These are phyloP conservation scores for Coenobita brevimanus DNA, from an alignment of 1,140 invertebrate genomes.

Conservation along the genomic window DNA sequence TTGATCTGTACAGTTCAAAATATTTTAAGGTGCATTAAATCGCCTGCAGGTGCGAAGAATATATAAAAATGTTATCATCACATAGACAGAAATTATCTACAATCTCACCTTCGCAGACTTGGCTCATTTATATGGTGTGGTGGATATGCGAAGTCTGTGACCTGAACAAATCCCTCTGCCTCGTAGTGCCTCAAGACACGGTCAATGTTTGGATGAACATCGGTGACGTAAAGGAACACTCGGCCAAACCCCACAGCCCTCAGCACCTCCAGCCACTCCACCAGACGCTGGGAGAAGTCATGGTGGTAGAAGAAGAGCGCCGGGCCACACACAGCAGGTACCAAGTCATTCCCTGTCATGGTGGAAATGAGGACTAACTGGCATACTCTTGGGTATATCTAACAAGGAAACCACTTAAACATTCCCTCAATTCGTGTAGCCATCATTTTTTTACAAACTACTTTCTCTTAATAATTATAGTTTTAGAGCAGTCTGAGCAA, in stretches of 20 bases:
- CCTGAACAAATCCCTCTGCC: slow-evolving; percentile 46
- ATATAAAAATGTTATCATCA: no score
- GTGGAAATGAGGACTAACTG: background rate
- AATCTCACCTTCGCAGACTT: slow-evolving; percentile 67
- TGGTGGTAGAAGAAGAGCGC: slow-evolving; percentile 61
- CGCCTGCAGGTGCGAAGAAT: no score
- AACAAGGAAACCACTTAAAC: no score
- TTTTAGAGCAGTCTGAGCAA: no score
- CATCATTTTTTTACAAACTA: no score
- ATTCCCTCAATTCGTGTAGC: no score
- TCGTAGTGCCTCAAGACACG: slow-evolving; percentile 58
- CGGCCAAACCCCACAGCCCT: slow-evolving; percentile 38
- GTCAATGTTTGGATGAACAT: slow-evolving; percentile 54
- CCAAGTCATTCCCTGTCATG: background rate
- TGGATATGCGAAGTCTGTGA: slow-evolving; percentile 52
- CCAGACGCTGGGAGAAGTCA: slow-evolving; percentile 50
- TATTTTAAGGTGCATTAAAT: no score
- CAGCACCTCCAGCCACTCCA: slow-evolving; percentile 62
- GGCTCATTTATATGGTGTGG: slow-evolving; percentile 54
- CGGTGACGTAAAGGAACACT: slow-evolving; percentile 44
- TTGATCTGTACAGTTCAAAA: no score
- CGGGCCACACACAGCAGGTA: slow-evolving; percentile 47
- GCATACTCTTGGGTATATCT: background rate
- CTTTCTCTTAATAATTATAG: no score
- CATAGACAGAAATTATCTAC: no score